Evolutionary conservation across 2,888 invertebrate genomes (phyloP).

Genomic region (Orthonychiurus folsomi): DNA sequence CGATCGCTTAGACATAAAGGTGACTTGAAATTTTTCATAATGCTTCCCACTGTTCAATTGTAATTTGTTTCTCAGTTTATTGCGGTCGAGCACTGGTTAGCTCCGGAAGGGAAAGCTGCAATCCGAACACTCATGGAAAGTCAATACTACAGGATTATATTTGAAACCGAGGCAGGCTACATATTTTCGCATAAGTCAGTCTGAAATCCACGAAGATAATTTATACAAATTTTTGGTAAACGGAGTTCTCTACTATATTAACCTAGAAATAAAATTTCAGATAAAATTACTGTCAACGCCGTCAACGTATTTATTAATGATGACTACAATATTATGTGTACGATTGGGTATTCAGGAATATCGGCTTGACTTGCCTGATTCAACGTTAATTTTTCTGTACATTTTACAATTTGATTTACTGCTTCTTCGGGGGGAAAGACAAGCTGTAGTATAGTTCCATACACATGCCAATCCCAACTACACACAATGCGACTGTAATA

Average conservation of each 20-base stretch:
- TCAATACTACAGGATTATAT: background rate
- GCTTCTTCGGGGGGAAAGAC: constrained; percentile 29
- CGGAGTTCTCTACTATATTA: too few relatives aligned
- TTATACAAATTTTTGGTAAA: too few relatives aligned
- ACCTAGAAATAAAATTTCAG: too few relatives aligned
- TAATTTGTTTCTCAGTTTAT: background rate
- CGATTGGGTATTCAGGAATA: too few relatives aligned
- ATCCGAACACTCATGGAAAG: background rate
- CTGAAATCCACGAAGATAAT: too few relatives aligned
- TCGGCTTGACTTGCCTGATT: too few relatives aligned
- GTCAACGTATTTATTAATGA: too few relatives aligned
- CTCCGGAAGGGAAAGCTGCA: background rate
- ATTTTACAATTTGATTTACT: too few relatives aligned
- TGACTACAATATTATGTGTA: too few relatives aligned
- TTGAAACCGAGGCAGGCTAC: background rate
- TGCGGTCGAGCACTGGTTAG: background rate
- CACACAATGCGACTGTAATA: constrained; percentile 17
- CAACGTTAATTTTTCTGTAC: too few relatives aligned
- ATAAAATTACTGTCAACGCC: too few relatives aligned
- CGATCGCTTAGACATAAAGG: background rate
- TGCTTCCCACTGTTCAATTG: background rate
- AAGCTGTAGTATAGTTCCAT: constrained; percentile 20
- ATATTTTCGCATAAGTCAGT: background rate
- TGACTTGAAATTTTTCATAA: background rate
- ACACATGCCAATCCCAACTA: constrained; percentile 16